A percentile compares a stretch with the other conserved stretches of the same genome.
phyloP scores from a whole-genome alignment of 2,797 vertebrate genomes.

The Sparus aurata region DNA sequence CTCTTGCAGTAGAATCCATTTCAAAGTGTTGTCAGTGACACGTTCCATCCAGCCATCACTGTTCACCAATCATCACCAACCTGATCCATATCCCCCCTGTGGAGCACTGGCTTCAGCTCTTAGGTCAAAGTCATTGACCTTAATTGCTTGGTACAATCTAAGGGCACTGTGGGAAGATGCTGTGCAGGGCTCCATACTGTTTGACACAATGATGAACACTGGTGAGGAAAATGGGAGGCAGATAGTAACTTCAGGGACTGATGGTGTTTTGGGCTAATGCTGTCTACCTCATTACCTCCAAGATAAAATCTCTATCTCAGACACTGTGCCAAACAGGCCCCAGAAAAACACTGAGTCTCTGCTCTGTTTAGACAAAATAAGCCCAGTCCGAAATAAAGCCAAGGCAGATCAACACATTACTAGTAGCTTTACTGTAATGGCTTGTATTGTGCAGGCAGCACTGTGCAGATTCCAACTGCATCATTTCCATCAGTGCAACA shows the following conservation, averaged over 20 bases:
- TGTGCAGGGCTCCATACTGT: constrained; percentile 39
- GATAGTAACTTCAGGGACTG: constrained; percentile 9
- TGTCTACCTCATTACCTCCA: neutral
- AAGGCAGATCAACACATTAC: constrained; percentile 8
- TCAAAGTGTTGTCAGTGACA: neutral
- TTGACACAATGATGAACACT: constrained; percentile 29
- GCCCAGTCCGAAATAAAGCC: neutral
- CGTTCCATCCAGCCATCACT: constrained; percentile 8
- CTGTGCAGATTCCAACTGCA: neutral
- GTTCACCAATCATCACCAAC: constrained; percentile 40
- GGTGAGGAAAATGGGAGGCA: neutral
- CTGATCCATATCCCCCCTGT: constrained; percentile 4
- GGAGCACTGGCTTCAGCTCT: constrained; percentile 14
- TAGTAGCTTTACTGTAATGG: neutral
- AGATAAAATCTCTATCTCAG: neutral
- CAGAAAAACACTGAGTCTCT: neutral
- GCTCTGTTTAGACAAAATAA: neutral
- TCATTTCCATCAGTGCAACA: neutral
- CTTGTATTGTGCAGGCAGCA: neutral
- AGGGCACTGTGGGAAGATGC: constrained; percentile 38
- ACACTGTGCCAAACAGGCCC: neutral
- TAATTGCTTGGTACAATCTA: constrained; percentile 49
- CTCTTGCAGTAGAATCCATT: constrained; percentile 16
- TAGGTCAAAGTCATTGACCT: constrained; percentile 52
- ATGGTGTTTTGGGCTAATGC: neutral